Conservation (phyloP, 2,888 invertebrate genomes). For the Drosophila sordidula region DNA sequence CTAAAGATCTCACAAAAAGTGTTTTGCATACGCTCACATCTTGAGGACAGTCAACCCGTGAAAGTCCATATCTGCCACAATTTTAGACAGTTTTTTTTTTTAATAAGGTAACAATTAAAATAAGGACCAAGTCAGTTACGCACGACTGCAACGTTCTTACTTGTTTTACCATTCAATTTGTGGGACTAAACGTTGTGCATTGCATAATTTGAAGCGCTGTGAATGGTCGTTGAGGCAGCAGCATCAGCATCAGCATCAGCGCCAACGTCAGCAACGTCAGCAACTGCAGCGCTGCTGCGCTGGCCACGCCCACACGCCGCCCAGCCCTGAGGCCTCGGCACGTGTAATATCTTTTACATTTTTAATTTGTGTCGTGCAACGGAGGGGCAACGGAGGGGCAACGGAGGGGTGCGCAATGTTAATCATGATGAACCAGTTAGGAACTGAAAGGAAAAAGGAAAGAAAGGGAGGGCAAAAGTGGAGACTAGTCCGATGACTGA, state of each 20-base stretch:
- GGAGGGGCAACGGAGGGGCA: no score
- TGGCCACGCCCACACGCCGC: background rate
- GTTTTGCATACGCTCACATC: no score
- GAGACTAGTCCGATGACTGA: constrained; percentile 31
- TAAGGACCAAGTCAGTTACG: no score
- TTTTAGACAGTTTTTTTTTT: no score
- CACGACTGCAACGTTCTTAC: no score
- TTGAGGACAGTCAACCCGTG: no score
- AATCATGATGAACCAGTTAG: constrained; percentile 79
- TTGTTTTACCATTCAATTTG: background rate
- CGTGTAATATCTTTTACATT: constrained; percentile 57
- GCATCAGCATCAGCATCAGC: background rate
- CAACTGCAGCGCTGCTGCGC: constrained; percentile 20
- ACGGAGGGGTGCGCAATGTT: constrained; percentile 43
- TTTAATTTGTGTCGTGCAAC: constrained; percentile 58
- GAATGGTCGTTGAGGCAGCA: constrained; percentile 27
- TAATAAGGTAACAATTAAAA: no score
- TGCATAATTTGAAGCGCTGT: constrained; percentile 30
- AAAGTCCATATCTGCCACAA: no score
- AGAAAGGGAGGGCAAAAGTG: background rate
- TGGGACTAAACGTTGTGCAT: constrained; percentile 17
- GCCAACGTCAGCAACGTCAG: no score
- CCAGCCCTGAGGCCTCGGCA: constrained; percentile 12
- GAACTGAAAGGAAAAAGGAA: background rate
- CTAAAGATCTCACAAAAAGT: no score